phyloP scores from a whole-genome alignment of 2,888 invertebrate species.

The Clivina fossor region DNA sequence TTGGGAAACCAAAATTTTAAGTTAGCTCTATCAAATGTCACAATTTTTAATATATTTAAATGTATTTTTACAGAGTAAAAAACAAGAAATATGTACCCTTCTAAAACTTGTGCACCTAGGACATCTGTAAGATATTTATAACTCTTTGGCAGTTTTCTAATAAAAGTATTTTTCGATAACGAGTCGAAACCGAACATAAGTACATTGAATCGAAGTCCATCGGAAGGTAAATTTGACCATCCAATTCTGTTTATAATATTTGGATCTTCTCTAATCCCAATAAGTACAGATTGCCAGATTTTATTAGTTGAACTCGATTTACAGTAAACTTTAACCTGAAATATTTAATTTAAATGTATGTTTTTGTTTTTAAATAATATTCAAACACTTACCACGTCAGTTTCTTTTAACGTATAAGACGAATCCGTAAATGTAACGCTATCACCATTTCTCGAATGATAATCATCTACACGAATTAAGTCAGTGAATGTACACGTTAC shows the following conservation, averaged over 20 bases:
- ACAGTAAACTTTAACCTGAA: conserved; percentile 66
- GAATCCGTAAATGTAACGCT: conserved; percentile 56
- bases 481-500: conserved; percentile 66
- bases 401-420: conserved; percentile 63
- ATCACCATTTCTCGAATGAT: conserved; percentile 58
- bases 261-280: conserved; percentile 60
- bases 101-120: conserved; percentile 64
- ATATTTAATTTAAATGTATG: neutral
- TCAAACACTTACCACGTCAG: conserved; percentile 61
- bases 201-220: conserved; percentile 65
- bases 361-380: neutral
- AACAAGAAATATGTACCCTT: too few species aligned
- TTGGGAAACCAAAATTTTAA: too few species aligned
- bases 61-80: too few species aligned
- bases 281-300: conserved; percentile 69
- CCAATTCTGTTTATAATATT: conserved; percentile 51
- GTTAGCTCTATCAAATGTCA: too few species aligned
- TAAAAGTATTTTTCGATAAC: conserved; percentile 78
- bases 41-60: too few species aligned
- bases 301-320: conserved; percentile 52
- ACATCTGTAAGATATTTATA: conserved; percentile 67
- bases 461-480: conserved; percentile 69
- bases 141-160: conserved; percentile 74
- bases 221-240: conserved; percentile 56
- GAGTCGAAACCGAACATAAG: conserved; percentile 90